Base-by-base conservation (phyloP, 1,140 invertebrate species). In the Drosophila elegans region DNA sequence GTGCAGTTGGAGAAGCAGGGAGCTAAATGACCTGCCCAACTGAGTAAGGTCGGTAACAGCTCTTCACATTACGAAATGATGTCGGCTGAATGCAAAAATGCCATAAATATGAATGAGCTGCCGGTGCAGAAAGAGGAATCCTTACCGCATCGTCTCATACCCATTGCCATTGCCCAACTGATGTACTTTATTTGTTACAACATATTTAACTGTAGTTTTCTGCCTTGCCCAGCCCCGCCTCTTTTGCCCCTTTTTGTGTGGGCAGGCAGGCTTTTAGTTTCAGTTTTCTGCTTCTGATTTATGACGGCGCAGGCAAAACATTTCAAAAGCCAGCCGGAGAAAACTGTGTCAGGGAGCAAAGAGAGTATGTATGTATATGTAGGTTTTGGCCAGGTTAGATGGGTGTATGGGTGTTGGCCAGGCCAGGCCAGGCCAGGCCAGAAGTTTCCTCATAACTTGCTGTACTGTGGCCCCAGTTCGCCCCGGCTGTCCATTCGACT, bases 71-170 rank as follows among this genome's bases (percentile, higher is more conserved):
- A 89, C 85, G 80, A 89, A 89, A 89, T 89, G 84, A 89, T 89
- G 84, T 83, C 74, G 80, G 72, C 64, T 80, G 77, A 89, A 89
- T 89, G 84, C 84, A 89, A 89, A 88, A 89, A 89, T 78, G 77
- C 85, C 80, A 89, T 89, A 89, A 89, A 89, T 89, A 89, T 89
- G 84, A 89, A 89, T 89, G 84, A 89, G 84, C 84, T 80, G 80
- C 66, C 80, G 74, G 69, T 71, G 75, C 78, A 86, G 77, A 57
- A 76, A 69, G 74, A 49, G 56, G 39, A 29, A 29, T 51, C 69
- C 66, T 54, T 63, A 45, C 56, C 76, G 52, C 44, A 38, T 42
- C 61, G 1, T 21, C 56, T 45, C 21, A 10, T 38, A 32, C 29
- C 29, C 29, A 32, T 32, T 32, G 49, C 27, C 34, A 32, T 36